Base-by-base conservation (phyloP, 2,888 invertebrate species). In the Andrena bicolor region DNA sequence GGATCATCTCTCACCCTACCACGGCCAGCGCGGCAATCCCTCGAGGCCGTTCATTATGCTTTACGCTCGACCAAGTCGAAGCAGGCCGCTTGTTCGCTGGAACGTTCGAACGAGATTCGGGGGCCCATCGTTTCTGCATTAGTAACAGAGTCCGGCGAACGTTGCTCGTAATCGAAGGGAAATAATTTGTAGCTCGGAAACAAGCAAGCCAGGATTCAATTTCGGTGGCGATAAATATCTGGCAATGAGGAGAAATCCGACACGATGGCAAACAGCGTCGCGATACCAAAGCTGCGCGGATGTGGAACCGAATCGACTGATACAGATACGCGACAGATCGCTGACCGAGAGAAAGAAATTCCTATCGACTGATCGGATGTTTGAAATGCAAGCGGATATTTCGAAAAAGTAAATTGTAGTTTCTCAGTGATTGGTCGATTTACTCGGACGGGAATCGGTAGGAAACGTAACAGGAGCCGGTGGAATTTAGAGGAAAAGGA, bases 11-110 rank as follows among this genome's bases (percentile, higher is more conserved):
- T 41, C 66, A 13, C 20, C 7, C 13, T 4, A 10, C 16, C 23
- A 4, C 41, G 13, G 23, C 8, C 30, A 8, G 30, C 56, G 1
- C 23, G 23, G 3, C 56, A 10, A 23, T 60, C 75, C 58, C 60
- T 20, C 65, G n/a, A 65, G 13, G 35, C 35, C 32, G 30, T 51
- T 26, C n/a, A 64, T 64, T 41, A 48, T 28, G 20, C n/a, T 60
- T 48, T 13, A 28, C 30, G n/a, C 41, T n/a, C 28, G 13, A 70
- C 35, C n/a, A 23, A 6, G 13, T 28, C 32, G 8, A 16, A 8
- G 56, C 30, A 30, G 7, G 7, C 26, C 60, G 60, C n/a, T 26
- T 23, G 23, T 23, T 26, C 23, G 0, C 20, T 23, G 26, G 26
- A 56, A 56, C 23, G 23, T 10, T 10, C 23, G 4, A 26, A 23